Conservation (phyloP, 2,888 invertebrate species). For the Nezara viridula region DNA sequence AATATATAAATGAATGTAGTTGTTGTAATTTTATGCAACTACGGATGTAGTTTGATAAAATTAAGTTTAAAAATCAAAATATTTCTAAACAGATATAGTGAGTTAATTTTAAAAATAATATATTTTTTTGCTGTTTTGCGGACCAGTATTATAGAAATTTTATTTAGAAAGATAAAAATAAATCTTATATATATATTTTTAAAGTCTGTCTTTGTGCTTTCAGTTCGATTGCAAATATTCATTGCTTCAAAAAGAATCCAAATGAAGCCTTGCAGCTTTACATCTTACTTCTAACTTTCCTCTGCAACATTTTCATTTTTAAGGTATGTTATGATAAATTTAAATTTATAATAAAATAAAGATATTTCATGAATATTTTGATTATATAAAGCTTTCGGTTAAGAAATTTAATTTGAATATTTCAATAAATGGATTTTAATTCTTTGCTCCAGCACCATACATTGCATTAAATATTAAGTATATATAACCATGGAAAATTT, state of each 20-base stretch:
- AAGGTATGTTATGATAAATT: neutral
- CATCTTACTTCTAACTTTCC: neutral
- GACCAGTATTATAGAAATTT: neutral
- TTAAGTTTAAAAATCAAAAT: neutral
- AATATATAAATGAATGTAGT: too few species aligned
- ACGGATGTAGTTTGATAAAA: neutral
- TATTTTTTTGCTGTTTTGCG: neutral
- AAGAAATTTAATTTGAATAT: neutral
- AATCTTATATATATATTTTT: neutral
- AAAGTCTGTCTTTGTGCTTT: slow-evolving; percentile 7
- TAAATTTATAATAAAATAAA: neutral
- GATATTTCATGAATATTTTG: neutral
- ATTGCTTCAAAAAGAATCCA: neutral
- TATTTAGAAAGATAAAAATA: slow-evolving; percentile 1
- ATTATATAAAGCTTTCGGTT: neutral
- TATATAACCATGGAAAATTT: neutral
- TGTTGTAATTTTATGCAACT: too few species aligned
- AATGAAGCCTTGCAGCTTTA: neutral
- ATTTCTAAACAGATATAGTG: neutral
- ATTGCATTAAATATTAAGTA: neutral
- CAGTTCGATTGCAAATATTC: neutral
- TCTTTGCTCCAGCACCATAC: neutral
- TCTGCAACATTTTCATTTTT: neutral
- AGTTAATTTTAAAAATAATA: too few species aligned
- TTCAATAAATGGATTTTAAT: neutral